Conservation (phyloP, 2,888 invertebrate genomes). For the Macaria notata region DNA sequence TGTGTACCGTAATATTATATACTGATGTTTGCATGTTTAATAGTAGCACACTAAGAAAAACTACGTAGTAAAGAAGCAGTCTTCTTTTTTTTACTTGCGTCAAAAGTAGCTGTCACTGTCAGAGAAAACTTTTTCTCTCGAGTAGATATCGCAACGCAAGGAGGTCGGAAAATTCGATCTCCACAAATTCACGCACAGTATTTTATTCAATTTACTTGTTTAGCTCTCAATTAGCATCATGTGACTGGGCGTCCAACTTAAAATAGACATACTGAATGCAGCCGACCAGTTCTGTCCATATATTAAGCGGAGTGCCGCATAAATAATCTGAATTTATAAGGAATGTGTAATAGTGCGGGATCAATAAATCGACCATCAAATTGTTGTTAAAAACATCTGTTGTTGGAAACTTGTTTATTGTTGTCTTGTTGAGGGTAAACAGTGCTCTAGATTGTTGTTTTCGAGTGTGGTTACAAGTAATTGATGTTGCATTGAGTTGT, state of each 20-base stretch:
- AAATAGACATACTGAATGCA: constrained; percentile 32
- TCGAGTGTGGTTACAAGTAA: neutral
- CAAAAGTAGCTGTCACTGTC: neutral
- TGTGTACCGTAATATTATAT: too few species aligned
- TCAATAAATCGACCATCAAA: constrained; percentile 15
- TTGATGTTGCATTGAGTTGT: constrained; percentile 5
- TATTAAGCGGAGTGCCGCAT: neutral
- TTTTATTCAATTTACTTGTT: constrained; percentile 47
- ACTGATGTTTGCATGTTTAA: too few species aligned
- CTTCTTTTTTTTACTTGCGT: neutral
- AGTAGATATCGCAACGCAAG: constrained; percentile 7
- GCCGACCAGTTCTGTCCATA: neutral
- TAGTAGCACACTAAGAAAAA: too few species aligned
- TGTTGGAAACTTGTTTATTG: constrained; percentile 2
- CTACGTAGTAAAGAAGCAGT: too few species aligned
- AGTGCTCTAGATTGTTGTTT: neutral
- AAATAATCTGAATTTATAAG: constrained; percentile 2
- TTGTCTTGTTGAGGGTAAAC: constrained; percentile 5
- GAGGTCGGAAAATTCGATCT: constrained; percentile 9
- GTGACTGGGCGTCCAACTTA: constrained; percentile 48
- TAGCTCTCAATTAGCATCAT: constrained; percentile 50
- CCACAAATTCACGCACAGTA: constrained; percentile 6
- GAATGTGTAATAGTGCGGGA: constrained; percentile 15
- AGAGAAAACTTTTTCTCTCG: neutral
- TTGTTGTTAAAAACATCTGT: constrained; percentile 13